Evolutionary conservation across 1,140 invertebrate genomes (phyloP), one percentile per base, ranked within the genome.

Genomic region (Bombus ignitus): DNA sequence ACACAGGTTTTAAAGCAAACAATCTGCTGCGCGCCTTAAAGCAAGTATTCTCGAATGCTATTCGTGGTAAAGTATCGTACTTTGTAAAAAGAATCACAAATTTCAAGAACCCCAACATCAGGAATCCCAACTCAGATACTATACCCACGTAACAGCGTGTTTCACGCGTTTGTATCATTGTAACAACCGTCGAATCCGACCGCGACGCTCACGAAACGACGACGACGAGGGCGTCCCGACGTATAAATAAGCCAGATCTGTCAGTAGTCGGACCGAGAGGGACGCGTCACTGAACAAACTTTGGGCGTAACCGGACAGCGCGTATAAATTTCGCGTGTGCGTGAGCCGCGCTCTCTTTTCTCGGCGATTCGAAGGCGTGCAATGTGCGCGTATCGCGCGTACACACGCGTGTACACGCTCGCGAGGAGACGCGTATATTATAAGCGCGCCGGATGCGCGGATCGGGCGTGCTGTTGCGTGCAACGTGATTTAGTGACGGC

Each of bases 211-310:
- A 39, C 25, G 70, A 39, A 13, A 9, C 12, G 25, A 5, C 53
- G 12, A 39, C n/a, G 35, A 39, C 74, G 74, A 76, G 35, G 53
- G 53, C 47, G 74, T 76, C 74, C 13, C 78, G 44, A 37, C 80
- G 37, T 74, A 75, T 47, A 37, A 74, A 75, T 62, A 73, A 37
- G 59, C 32, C 42, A 32, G 28, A 12, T 3, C n/a, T 28, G 65
- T 18, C 72, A 32, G 71, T 73, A 84, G 77, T 57, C 47, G 47
- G 70, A 32, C 39, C 37, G 75, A 22, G 57, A n/a, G 83, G 71
- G 81, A 86, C 83, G 87, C 88, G 88, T 88, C 80, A 76, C 53
- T 89, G 88, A 89, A 89, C 87, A 88, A 89, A 89, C 87, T 86
- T 86, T 86, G 87, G 87, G 88, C 88, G 88, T 88, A 88, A 89